phyloP scores from a whole-genome alignment of 2,113 vertebrate genomes.

The Kryptolebias marmoratus region DNA sequence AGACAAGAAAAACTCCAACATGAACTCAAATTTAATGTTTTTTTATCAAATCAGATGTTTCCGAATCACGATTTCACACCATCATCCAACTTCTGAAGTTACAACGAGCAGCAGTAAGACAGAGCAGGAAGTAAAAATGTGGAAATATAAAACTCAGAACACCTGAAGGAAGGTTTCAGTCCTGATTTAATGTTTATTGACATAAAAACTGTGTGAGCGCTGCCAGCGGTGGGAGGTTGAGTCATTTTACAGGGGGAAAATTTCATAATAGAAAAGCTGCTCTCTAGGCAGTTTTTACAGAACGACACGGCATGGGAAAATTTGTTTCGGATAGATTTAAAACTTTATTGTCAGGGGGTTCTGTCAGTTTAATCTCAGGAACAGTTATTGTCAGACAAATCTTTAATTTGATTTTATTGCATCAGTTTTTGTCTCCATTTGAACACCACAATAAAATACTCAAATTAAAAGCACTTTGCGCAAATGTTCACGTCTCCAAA shows the following conservation, averaged over 20 bases:
- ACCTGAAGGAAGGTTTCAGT: slow-evolving; percentile 40
- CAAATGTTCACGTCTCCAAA: too few relatives aligned
- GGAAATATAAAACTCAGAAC: slow-evolving; percentile 51
- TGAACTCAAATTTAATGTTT: slow-evolving; percentile 40
- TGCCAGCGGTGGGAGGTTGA: slow-evolving; percentile 29
- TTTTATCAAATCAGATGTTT: background rate
- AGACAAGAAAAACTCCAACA: background rate
- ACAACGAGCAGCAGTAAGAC: too few relatives aligned
- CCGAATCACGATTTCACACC: too few relatives aligned
- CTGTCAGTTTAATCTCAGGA: background rate
- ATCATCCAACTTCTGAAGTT: too few relatives aligned
- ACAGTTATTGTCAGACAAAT: background rate
- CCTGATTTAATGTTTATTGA: slow-evolving; percentile 59
- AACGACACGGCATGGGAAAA: slow-evolving; percentile 1
- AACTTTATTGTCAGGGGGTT: background rate
- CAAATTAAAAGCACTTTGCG: too few relatives aligned
- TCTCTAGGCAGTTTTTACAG: slow-evolving; percentile 30
- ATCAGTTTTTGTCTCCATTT: background rate
- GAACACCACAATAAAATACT: background rate
- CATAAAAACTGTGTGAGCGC: slow-evolving; percentile 41
- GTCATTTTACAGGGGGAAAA: slow-evolving; percentile 26
- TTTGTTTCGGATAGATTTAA: slow-evolving; percentile 16
- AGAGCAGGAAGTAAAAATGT: slow-evolving; percentile 1
- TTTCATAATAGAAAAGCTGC: slow-evolving; percentile 46
- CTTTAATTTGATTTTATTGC: background rate